Base-by-base conservation (phyloP, 2,888 invertebrate genomes). In the Volucella inanis region DNA sequence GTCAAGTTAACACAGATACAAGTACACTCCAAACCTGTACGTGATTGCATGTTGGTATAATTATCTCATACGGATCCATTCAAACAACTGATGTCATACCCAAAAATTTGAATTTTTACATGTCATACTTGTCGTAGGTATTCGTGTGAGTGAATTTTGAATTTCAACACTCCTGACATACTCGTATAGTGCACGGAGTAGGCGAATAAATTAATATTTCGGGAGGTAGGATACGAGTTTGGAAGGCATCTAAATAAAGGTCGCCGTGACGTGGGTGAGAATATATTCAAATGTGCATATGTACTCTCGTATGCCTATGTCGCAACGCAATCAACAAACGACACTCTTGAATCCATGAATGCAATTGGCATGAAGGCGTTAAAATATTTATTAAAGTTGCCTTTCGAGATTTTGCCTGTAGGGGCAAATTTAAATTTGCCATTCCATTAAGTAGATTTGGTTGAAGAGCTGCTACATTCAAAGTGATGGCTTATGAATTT, bases 301-400 rank as follows among this genome's bases (percentile, higher is more conserved):
- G 45, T 45, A 45, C 31, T 31, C 6, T 6, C 31, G 31, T 31
- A 31, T 31, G 6, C 6, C 31, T 6, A 10, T 52, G 38, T 31
- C 18, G 38, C 38, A 41, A 39, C 18, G 38, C 38, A 41, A 39
- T 50, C 59, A 49, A 22, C 41, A 41, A 41, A 15, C 55, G 68
- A 54, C 45, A 68, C 68, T 18, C 54, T 11, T 39, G 47, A 62
- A 41, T 77, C 31, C 22, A 55, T 70, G 12, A 41, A 55, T 68
- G 47, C 70, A 77, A 77, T 62, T 62, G 55, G 47, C 62, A 77
- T 77, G 68, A 6, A 31, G 77, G 77, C 68, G 68, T 68, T 77
- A 45, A 77, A 55, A 62, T 55, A 61, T 70, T 68, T 22, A 70
- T 75, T 57, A 31, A 75, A 65, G 65, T 50, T 18, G 65, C n/a